Base-by-base conservation (phyloP, 1,140 invertebrate genomes). In the Bicyclus anynana region DNA sequence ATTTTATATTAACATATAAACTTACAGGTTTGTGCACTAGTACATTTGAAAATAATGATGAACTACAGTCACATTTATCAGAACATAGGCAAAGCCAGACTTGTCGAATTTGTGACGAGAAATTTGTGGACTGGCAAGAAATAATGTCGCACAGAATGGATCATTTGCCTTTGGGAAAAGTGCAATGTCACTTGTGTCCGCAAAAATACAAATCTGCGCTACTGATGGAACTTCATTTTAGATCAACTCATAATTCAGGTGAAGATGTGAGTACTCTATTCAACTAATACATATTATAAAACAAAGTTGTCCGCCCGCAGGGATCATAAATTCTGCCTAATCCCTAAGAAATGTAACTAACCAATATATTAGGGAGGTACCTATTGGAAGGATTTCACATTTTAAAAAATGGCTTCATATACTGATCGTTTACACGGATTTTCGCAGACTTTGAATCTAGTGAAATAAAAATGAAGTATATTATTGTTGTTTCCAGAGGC, bases 1-100 rank as follows among this genome's bases (percentile, higher is more conserved):
- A n/a, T n/a, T n/a, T n/a, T n/a, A n/a, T n/a, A n/a, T n/a, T n/a
- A n/a, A n/a, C n/a, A n/a, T n/a, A n/a, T n/a, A n/a, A n/a, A 26
- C 59, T 80, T 81, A 23, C 65, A 85, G 82, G 82, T 44, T 50
- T 87, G 33, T 87, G 84, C 52, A 42, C 46, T 5, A 65, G 69
- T 47, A 21, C 17, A 29, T 80, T 70, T 69, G 38, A 60, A 20
- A 50, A 65, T 5, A 54, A 14, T 21, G 21, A 12, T 40, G 1
- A 17, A n/a, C 13, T 40, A 21, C 12, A 26, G 5, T 12, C 14
- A 16, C 58, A 62, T 18, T 47, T 52, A 16, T 5, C n/a, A 17
- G n/a, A 44, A 42, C 37, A 52, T 46, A 61, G 53, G 27, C 27
- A 14, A 38, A 44, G 56, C 16, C 14, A 46, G 47, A 7, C 74